Conservation (phyloP, 2,113 vertebrate genomes). For the Rhea americana region DNA sequence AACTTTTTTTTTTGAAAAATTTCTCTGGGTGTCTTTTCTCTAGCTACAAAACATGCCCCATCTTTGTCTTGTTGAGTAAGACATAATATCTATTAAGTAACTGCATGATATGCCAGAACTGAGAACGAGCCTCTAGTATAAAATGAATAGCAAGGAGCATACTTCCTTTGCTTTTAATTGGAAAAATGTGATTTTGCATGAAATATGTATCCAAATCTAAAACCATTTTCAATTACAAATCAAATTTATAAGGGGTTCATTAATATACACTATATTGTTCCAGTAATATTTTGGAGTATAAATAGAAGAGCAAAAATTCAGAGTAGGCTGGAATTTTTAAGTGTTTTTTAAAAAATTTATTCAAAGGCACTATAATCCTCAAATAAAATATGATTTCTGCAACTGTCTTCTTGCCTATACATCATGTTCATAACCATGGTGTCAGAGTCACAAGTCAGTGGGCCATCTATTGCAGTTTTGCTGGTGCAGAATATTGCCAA, state of each 20-base stretch:
- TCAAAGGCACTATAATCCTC: not conserved
- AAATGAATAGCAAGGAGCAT: not conserved
- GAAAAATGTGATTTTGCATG: not conserved
- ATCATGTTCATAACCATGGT: fast-evolving
- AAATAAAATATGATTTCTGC: not conserved
- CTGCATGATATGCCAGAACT: not conserved
- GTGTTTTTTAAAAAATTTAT: not conserved
- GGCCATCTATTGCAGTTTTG: not conserved
- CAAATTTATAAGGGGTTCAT: not conserved
- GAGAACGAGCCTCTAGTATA: not conserved
- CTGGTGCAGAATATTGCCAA: not conserved
- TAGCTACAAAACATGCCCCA: not conserved
- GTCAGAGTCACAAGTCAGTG: not conserved
- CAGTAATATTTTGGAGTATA: slow-evolving; percentile 6
- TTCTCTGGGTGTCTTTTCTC: not conserved
- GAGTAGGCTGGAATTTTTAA: not conserved
- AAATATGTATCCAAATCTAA: not conserved
- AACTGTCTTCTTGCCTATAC: not conserved
- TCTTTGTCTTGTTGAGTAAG: not conserved
- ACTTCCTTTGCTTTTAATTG: not conserved
- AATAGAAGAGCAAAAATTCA: slow-evolving; percentile 36
- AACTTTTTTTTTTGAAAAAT: not conserved
- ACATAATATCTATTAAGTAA: not conserved
- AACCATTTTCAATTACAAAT: slow-evolving; percentile 20
- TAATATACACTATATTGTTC: not conserved